Base-by-base conservation (phyloP, 1,140 invertebrate species). In the Drosophila grimshawi region DNA sequence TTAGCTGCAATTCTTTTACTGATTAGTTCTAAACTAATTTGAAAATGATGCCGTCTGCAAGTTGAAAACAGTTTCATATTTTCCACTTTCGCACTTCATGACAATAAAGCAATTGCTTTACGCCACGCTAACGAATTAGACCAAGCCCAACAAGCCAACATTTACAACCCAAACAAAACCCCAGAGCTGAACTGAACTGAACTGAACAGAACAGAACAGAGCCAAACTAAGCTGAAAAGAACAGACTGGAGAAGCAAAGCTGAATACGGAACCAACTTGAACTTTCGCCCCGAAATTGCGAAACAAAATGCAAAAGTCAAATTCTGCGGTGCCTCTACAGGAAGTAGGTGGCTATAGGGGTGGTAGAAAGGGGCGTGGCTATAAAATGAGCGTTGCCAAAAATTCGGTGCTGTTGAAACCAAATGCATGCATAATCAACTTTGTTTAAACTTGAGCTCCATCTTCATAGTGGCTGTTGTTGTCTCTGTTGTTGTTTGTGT, bases 391-490 rank as follows among this genome's bases (percentile, higher is more conserved):
- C 85, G 85, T 83, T 89, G 83, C 83, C 85, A 88, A 88, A 86
- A 80, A 83, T 83, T 61, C 48, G 79, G 52, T 69, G 75, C 72
- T 86, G 83, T 73, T 88, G 76, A 86, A 88, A 88, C 85, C 85
- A 81, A 89, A 89, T 89, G 85, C 86, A 89, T 89, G 85, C 85
- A 90, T 89, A 89, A 89, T 89, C 85, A 89, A 89, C 85, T 89
- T 90, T 89, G 81, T 74, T 89, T 89, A 90, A 89, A 90, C 80
- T 89, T 89, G 81, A 75, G 78, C 86, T 70, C 80, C 80, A 70
- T 82, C 79, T 48, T 55, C 68, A 59, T 57, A 77, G 78, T 72
- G 67, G 65, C 69, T 75, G 64, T 65, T 77, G 62, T 51, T 80
- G 67, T 45, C 19, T 7, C 7, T 48, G 11, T 29, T 48, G 57